Base-by-base conservation (phyloP, 2,888 invertebrate genomes). In the Oligia latruncula region DNA sequence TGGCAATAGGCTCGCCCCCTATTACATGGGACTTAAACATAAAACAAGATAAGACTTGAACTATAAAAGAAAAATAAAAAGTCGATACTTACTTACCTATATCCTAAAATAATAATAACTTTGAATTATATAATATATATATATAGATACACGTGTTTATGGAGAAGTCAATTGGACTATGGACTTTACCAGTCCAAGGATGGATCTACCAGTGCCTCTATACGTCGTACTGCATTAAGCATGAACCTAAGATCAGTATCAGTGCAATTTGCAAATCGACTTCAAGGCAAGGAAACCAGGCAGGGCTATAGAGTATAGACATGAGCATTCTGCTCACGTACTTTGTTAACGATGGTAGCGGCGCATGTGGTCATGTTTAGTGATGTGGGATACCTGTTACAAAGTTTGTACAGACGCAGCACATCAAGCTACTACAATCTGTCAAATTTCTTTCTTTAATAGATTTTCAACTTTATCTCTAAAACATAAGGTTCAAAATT, bases 191-290 rank as follows among this genome's bases (percentile, higher is more conserved):
- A 40, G 74, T 0, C 6, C 17, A 29, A 17, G n/a, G 65, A 82
- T 74, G 65, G 46, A 58, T 35, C 40, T 82, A 49, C 46, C 13
- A 20, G 40, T 82, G 9, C 29, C 20, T n/a, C 55, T 3, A 23
- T n/a, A 70, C 60, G 20, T 52, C 20, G 65, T 49, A 43, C 11
- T 82, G 85, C 82, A 82, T 85, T 46, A 85, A 40, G 13, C 85
- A 82, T 85, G 85, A 84, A 55, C 0, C 40, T 29, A 3, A 85
- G 82, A 82, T 82, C 74, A 29, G 58, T 85, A 85, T 85, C 82
- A 65, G 15, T 23, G 62, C 40, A 23, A 74, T 82, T 82, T 82
- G 82, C 82, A 82, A 80, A 82, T 85, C 62, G 71, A 65, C 82
- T 67, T 71, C 29, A 74, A 82, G 29, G 70, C 43, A 85, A 68